phyloP scores from a whole-genome alignment of 2,797 vertebrate genomes.

The Pangasius djambal region DNA sequence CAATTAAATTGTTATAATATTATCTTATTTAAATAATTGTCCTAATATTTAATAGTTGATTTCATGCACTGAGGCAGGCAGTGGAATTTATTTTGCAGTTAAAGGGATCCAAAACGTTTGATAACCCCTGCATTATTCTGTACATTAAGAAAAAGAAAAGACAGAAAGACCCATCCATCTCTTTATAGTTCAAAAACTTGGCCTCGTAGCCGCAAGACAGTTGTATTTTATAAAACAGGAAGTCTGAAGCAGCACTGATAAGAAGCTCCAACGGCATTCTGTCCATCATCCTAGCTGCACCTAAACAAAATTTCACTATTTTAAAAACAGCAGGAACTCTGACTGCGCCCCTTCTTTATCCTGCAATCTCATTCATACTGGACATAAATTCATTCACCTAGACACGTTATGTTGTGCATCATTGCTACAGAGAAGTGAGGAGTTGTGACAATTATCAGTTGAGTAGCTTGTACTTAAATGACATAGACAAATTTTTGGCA shows the following conservation, averaged over 20 bases:
- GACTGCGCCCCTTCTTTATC: background rate
- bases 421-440: background rate
- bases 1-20: background rate
- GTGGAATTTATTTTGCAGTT: background rate
- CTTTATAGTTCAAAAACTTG: background rate
- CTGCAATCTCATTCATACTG: slow-evolving; percentile 10
- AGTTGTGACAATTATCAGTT: background rate
- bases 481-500: background rate
- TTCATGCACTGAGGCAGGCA: background rate
- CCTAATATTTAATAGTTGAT: too few species aligned
- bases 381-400: background rate
- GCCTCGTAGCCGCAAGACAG: slow-evolving; percentile 11
- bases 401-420: background rate
- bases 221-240: slow-evolving; percentile 46
- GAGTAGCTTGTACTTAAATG: background rate
- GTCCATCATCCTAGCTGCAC: slow-evolving; percentile 30
- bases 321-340: background rate
- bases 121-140: background rate
- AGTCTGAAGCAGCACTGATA: slow-evolving; percentile 43
- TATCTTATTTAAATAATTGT: background rate
- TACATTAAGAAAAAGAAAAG: background rate
- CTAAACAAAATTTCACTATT: slow-evolving; percentile 12
- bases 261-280: slow-evolving; percentile 5
- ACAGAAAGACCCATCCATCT: background rate
- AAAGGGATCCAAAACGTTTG: background rate